Conservation (phyloP, 2,797 vertebrate species). For the Morelia viridis region DNA sequence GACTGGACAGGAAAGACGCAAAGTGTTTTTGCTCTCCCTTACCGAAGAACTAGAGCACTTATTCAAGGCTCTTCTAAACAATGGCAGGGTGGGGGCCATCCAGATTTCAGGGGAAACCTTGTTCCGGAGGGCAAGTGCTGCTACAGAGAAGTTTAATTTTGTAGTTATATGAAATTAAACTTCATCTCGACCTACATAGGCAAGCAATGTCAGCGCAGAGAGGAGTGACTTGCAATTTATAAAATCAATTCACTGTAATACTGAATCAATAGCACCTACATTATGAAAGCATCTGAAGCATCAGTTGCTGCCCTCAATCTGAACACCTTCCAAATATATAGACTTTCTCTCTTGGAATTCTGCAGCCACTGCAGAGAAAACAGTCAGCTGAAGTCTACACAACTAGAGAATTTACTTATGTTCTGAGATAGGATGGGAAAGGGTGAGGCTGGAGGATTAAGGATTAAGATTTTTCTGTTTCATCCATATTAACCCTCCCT, state of each 20-base stretch:
- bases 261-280: background rate
- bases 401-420: background rate
- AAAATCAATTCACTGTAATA: background rate
- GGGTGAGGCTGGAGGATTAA: background rate
- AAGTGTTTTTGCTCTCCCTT: background rate
- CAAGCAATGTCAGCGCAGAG: background rate
- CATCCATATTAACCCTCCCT: background rate
- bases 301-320: background rate
- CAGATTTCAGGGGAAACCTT: background rate
- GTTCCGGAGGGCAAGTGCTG: background rate
- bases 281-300: background rate
- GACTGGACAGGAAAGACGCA: background rate
- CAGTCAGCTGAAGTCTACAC: background rate
- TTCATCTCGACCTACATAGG: background rate
- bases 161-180: background rate
- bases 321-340: background rate
- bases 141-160: background rate
- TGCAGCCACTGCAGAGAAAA: background rate
- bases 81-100: background rate
- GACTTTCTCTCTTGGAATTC: background rate
- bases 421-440: background rate
- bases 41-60: background rate
- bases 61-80: background rate
- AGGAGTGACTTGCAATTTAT: slow-evolving; percentile 17
- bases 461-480: background rate